phyloP scores from a whole-genome alignment of 2,113 vertebrate genomes.

The Atlantisia rogersi region DNA sequence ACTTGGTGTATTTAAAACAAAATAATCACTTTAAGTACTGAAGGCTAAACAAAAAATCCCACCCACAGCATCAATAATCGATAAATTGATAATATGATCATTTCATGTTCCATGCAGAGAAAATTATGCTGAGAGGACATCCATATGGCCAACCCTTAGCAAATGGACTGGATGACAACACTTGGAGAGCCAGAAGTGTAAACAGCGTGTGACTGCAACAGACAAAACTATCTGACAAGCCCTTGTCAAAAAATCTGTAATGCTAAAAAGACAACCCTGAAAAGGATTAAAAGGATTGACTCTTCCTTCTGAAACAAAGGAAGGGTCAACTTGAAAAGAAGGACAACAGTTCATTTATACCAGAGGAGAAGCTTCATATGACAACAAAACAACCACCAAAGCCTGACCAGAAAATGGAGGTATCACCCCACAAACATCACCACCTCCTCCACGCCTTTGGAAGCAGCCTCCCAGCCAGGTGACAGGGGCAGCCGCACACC shows the following conservation, averaged over 20 bases:
- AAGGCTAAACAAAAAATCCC: not conserved
- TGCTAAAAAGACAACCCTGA: not conserved
- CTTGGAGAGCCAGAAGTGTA: not conserved
- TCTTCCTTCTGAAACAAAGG: not conserved
- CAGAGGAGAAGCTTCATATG: not conserved
- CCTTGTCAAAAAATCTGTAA: not conserved
- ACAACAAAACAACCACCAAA: not conserved
- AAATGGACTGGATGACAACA: not conserved
- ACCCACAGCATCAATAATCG: not conserved
- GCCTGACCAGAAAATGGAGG: not conserved
- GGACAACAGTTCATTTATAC: not conserved
- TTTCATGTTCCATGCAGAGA: not conserved
- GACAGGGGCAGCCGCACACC: not conserved
- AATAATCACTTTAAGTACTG: not conserved
- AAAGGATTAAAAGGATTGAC: not conserved
- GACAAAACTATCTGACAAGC: not conserved
- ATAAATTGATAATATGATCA: not conserved
- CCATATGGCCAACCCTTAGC: not conserved
- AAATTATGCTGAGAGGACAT: not conserved
- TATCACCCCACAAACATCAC: fast-evolving
- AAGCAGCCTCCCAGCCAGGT: not conserved
- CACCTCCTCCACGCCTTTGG: not conserved
- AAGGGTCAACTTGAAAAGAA: not conserved
- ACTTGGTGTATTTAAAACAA: not conserved
- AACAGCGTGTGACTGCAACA: not conserved